Conservation (phyloP, 2,113 vertebrate species). For the Aegotheles bennettii region DNA sequence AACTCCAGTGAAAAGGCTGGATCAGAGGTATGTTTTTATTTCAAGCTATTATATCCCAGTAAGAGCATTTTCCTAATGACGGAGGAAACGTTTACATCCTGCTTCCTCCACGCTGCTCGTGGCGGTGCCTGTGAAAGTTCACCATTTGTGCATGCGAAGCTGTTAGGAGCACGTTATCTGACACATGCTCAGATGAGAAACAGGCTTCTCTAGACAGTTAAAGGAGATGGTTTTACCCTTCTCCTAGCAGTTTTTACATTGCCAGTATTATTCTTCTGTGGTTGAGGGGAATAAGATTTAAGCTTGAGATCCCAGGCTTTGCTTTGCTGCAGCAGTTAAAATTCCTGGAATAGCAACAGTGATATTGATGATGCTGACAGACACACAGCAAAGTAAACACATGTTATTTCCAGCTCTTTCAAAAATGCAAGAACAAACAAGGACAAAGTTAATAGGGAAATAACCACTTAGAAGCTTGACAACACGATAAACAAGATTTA, state of each 20-base stretch:
- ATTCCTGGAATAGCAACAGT: conserved; percentile 60
- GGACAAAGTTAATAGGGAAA: conserved; percentile 66
- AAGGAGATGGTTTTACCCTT: not conserved
- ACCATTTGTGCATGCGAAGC: not conserved
- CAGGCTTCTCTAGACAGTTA: not conserved
- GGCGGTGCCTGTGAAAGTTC: not conserved
- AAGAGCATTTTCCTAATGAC: not conserved
- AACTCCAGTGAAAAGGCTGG: not conserved
- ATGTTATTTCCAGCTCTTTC: conserved; percentile 62
- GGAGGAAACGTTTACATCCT: not conserved
- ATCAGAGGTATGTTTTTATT: conserved; percentile 4
- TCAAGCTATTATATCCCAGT: not conserved
- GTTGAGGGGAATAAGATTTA: not conserved
- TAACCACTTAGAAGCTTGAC: conserved; percentile 55
- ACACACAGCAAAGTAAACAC: conserved; percentile 52
- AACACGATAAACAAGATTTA: conserved; percentile 43
- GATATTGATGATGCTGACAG: conserved; percentile 52
- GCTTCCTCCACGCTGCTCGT: not conserved
- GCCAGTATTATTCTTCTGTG: not conserved
- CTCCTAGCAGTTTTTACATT: not conserved
- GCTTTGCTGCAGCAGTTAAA: conserved; percentile 44
- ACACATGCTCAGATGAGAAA: conserved; percentile 4
- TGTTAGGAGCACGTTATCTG: not conserved
- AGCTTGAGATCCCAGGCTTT: not conserved
- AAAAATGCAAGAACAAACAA: conserved; percentile 65